These are phyloP conservation scores for Dolichotis patagonum DNA, from an alignment of 2,113 vertebrate genomes.

Conservation along the genomic window DNA sequence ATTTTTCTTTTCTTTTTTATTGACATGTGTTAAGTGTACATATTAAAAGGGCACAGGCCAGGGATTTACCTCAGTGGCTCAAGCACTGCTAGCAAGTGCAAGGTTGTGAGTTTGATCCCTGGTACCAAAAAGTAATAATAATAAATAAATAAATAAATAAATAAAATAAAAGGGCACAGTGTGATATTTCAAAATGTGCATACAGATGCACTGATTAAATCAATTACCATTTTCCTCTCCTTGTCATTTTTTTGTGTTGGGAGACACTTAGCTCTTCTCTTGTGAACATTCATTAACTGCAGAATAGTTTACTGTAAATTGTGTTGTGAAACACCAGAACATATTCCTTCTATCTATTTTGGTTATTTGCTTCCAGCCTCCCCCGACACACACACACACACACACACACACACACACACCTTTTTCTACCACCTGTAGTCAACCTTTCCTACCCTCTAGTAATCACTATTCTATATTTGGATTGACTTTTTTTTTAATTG, in stretches of 20 bases:
- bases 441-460: no score
- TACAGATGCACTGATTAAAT: background rate
- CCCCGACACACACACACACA: background rate
- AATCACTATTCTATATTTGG: no score
- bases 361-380: background rate
- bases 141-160: no score
- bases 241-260: background rate
- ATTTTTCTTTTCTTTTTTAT: background rate
- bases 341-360: background rate
- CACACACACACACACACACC: background rate
- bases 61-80: no score
- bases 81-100: no score
- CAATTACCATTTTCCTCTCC: background rate
- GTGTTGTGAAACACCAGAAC: background rate
- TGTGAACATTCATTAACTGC: background rate
- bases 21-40: background rate
- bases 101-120: no score
- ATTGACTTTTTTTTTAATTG: background rate
- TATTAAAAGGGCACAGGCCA: background rate
- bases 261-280: background rate
- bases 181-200: background rate
- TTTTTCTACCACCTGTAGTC: background rate
- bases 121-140: no score
- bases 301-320: background rate
- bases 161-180: no score